These are phyloP conservation scores for Harpagus bidentatus DNA, from an alignment of 2,113 vertebrate species.

Conservation along the genomic window DNA sequence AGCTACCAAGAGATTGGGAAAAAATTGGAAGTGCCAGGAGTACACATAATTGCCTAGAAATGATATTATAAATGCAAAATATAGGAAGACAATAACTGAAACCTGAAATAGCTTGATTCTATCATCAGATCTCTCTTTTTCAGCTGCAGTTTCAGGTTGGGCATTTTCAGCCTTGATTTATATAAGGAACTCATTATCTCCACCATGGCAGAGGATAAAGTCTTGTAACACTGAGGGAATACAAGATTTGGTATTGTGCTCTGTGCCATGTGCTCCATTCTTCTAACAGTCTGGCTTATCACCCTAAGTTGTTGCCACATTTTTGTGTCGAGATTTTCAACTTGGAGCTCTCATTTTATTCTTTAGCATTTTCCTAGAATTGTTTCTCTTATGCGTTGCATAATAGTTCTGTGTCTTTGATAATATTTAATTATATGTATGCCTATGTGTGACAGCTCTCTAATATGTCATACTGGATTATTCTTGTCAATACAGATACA, in stretches of 20 bases:
- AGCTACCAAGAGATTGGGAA: not conserved
- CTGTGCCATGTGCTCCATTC: not conserved
- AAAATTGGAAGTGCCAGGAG: not conserved
- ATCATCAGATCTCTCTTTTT: not conserved
- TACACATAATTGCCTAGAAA: not conserved
- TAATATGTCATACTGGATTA: not conserved
- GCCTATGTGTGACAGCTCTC: not conserved
- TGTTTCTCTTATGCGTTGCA: not conserved
- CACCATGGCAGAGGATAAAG: not conserved
- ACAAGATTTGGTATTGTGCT: not conserved
- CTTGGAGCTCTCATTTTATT: not conserved
- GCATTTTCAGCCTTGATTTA: not conserved
- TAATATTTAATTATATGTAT: not conserved
- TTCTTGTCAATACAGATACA: not conserved
- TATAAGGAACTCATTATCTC: not conserved
- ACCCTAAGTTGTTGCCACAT: rapidly evolving
- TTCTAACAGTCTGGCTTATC: not conserved
- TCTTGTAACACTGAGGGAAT: not conserved
- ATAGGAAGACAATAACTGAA: not conserved
- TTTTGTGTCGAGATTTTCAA: not conserved
- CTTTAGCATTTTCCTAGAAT: not conserved
- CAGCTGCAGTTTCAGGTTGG: not conserved
- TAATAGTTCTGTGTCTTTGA: not conserved
- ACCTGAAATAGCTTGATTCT: not conserved
- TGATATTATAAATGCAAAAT: not conserved